Conservation (phyloP, 2,888 invertebrate genomes). For the Eupithecia dodoneata region DNA sequence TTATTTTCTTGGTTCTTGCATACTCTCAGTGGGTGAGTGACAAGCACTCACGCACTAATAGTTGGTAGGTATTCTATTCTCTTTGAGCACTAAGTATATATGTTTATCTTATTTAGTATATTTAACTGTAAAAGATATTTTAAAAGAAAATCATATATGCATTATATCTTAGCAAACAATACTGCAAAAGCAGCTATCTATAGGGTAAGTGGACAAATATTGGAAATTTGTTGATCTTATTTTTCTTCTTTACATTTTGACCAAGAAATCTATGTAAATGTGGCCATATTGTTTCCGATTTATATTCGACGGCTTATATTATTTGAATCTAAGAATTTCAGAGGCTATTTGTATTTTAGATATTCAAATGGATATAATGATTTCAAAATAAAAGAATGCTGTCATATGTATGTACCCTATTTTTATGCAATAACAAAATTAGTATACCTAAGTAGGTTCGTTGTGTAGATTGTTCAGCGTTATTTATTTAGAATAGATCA, state of each 20-base stretch:
- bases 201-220: constrained; percentile 18
- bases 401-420: background rate
- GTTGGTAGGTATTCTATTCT: background rate
- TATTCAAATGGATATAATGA: background rate
- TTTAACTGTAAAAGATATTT: background rate
- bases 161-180: background rate
- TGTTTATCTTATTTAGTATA: background rate
- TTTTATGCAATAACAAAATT: background rate
- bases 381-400: background rate
- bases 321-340: constrained; percentile 52
- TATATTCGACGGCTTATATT: constrained; percentile 60
- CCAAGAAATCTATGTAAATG: constrained; percentile 63
- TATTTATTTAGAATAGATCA: too few relatives aligned
- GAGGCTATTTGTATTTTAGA: constrained; percentile 41
- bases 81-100: too few relatives aligned
- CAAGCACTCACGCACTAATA: background rate
- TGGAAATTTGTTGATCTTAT: constrained; percentile 32
- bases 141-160: background rate
- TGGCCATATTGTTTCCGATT: constrained; percentile 59
- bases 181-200: constrained; percentile 9
- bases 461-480: too few relatives aligned
- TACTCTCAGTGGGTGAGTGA: background rate
- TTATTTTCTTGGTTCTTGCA: background rate
- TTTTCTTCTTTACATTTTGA: constrained; percentile 58
- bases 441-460: too few relatives aligned